Evolutionary conservation across 2,113 vertebrate species (phyloP), one percentile per base, ranked within the genome.

Genomic region (Cyrtonyx montezumae): DNA sequence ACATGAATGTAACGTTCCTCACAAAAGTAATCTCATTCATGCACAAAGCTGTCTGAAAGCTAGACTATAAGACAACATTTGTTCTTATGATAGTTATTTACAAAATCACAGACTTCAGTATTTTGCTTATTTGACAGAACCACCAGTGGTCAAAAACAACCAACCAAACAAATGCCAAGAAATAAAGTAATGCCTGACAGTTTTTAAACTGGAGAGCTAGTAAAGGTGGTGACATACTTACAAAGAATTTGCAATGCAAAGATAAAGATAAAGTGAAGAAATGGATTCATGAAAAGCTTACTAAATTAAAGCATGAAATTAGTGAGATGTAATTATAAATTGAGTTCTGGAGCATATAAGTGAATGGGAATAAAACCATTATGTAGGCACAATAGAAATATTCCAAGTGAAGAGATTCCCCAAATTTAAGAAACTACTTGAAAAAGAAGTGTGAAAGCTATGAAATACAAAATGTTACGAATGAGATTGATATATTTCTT

Each of bases 191-290:
- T 26, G 3, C 40, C 58, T 95, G 95, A 67, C 46, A 34, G 4
- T 26, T 77, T 69, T 86, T 56, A 65, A 61, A 43, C 8, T 32
- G 43, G 23, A 92, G 5, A 8, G 55, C 16, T 85, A 85, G 11
- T 34, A 86, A 59, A 62, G 6, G 17, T 23, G 86, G 4, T 51
- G 46, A 6, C 46, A 34, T 32, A 37, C 37, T 61, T 53, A 28
- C 56, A 62, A 95, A 22, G 75, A n/a, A 26, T 12, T 75, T 94
- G 18, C 51, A 87, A 63, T 7, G 22, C 22, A 75, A 84, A 70
- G 6, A 71, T 40, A 55, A 82, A 79, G 26, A 55, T 43, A 76
- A 76, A 0, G 0, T 20, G 21, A 85, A 53, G 40, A 40, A 66
- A 40, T 16, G 5, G 65, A 62, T 43, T 76, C 2, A 46, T 5